phyloP scores from a whole-genome alignment of 2,888 invertebrate species.

The Axea sp. region DNA sequence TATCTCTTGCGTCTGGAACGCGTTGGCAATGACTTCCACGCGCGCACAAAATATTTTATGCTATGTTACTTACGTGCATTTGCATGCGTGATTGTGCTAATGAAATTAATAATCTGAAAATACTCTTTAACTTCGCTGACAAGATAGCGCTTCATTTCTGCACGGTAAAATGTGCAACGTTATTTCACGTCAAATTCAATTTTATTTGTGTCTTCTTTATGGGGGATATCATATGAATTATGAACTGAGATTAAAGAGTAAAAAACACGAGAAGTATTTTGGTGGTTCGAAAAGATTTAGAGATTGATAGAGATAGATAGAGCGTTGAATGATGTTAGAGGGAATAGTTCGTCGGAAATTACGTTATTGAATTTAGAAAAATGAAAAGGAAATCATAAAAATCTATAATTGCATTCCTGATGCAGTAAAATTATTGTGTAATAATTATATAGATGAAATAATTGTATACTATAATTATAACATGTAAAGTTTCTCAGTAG shows the following conservation, averaged over 20 bases:
- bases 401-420: too few species aligned
- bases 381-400: too few species aligned
- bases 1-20: constrained; percentile 60
- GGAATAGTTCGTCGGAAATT: constrained; percentile 20
- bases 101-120: constrained; percentile 8
- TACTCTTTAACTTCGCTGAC: not conserved
- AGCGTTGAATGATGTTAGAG: constrained; percentile 30
- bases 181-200: constrained; percentile 34
- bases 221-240: constrained; percentile 31
- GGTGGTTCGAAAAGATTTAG: constrained; percentile 38
- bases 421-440: too few species aligned
- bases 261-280: constrained; percentile 15
- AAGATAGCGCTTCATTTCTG: constrained; percentile 16
- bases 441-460: too few species aligned
- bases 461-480: too few species aligned
- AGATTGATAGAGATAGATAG: constrained; percentile 39
- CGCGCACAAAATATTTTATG: constrained; percentile 31
- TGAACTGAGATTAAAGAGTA: constrained; percentile 31
- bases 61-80: not conserved
- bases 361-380: constrained; percentile 23
- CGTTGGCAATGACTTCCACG: constrained; percentile 46
- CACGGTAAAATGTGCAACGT: constrained; percentile 4
- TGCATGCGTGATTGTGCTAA: not conserved
- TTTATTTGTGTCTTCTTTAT: constrained; percentile 35
- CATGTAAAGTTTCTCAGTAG: too few species aligned